Evolutionary conservation across 1,140 invertebrate species (phyloP).

Genomic region (Drosophila erecta): DNA sequence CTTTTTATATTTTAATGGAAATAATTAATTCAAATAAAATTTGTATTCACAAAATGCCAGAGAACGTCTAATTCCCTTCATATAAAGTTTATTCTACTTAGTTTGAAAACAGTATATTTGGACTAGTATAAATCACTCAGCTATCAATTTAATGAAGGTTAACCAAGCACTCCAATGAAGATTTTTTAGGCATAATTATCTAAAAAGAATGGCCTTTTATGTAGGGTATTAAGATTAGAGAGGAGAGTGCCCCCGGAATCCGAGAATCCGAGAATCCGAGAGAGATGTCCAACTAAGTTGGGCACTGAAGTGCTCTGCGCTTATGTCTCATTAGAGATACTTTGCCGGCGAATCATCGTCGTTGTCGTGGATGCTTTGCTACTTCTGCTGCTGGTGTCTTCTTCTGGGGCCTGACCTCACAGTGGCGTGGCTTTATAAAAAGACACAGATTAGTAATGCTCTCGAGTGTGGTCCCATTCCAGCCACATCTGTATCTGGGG

Average conservation of each 20-base stretch:
- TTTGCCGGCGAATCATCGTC: conserved; percentile 65
- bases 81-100: too few relatives aligned
- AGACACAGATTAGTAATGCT: conserved; percentile 80
- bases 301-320: conserved; percentile 67
- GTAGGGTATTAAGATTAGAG: conserved; percentile 8
- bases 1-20: too few relatives aligned
- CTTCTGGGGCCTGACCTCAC: conserved; percentile 69
- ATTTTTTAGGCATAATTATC: neutral
- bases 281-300: conserved; percentile 60
- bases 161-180: neutral
- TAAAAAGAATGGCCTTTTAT: neutral
- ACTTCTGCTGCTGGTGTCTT: conserved; percentile 9
- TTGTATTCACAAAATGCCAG: too few relatives aligned
- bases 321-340: conserved; percentile 82
- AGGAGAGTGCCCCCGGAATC: neutral
- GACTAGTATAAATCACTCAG: too few relatives aligned
- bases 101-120: too few relatives aligned
- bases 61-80: too few relatives aligned
- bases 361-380: conserved; percentile 21
- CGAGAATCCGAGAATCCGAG: conserved; percentile 12
- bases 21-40: too few relatives aligned
- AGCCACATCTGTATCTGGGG: conserved; percentile 13
- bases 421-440: conserved; percentile 69
- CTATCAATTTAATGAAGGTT: too few relatives aligned
- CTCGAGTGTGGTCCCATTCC: conserved; percentile 57